Conservation (phyloP, 2,113 vertebrate genomes). For the Thalassoma bifasciatum region DNA sequence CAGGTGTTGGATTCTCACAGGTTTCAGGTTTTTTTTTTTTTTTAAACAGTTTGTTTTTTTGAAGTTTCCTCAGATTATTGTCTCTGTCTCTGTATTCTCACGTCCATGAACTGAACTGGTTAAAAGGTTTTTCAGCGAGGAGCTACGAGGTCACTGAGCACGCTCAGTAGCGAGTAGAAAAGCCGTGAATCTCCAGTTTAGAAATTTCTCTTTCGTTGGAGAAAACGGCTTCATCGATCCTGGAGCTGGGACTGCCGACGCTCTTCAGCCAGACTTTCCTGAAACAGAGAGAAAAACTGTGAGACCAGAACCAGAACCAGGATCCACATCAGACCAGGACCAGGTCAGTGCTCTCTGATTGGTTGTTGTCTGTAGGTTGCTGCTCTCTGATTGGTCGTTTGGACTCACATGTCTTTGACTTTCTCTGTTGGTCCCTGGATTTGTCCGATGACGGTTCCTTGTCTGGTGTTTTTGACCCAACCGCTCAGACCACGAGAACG, state of each 20-base stretch:
- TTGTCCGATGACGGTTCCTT: slow-evolving; percentile 90
- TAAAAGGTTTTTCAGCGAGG: too few relatives aligned
- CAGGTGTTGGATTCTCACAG: too few relatives aligned
- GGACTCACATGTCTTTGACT: slow-evolving; percentile 90
- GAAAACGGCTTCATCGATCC: slow-evolving; percentile 86
- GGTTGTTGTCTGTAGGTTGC: neutral
- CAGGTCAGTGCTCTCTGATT: neutral
- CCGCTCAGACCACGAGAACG: slow-evolving; percentile 88
- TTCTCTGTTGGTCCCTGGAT: slow-evolving; percentile 88
- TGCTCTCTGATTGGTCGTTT: neutral
- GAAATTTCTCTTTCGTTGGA: slow-evolving; percentile 88
- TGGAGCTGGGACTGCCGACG: slow-evolving; percentile 90
- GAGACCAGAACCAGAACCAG: too few relatives aligned
- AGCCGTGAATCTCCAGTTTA: slow-evolving; percentile 87
- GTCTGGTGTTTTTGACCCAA: slow-evolving; percentile 93
- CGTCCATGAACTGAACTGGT: too few relatives aligned
- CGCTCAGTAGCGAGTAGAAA: slow-evolving; percentile 87
- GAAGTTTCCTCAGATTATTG: too few relatives aligned
- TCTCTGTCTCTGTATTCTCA: too few relatives aligned
- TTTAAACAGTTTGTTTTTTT: too few relatives aligned
- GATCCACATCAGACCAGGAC: too few relatives aligned
- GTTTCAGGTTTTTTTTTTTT: too few relatives aligned
- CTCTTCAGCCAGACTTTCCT: slow-evolving; percentile 91
- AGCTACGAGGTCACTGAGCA: neutral
- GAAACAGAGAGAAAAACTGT: neutral